Evolutionary conservation across 1,140 invertebrate genomes (phyloP).

Genomic region (Papilio machaon): DNA sequence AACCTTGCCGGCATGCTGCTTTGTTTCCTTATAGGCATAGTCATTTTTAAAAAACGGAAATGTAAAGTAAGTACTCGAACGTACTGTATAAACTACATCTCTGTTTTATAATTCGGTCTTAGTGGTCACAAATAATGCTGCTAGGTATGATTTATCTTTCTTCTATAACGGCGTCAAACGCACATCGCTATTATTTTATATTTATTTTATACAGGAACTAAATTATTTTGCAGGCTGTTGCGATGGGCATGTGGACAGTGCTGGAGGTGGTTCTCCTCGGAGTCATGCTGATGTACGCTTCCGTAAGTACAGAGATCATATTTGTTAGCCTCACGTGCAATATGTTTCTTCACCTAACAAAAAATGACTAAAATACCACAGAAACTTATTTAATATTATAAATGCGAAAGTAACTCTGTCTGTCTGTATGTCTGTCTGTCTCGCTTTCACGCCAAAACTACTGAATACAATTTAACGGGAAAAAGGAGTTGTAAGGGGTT

Average conservation of each 20-base stretch:
- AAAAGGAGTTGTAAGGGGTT: too few relatives aligned
- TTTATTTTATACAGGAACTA: not conserved
- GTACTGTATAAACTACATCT: not conserved
- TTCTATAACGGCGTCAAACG: too few relatives aligned
- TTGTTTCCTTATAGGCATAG: conserved; percentile 86
- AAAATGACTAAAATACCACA: too few relatives aligned
- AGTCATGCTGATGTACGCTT: conserved; percentile 91
- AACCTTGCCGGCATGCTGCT: conserved; percentile 89
- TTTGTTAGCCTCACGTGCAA: not conserved
- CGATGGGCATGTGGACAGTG: conserved; percentile 93
- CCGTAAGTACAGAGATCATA: conserved; percentile 84
- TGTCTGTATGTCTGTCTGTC: too few relatives aligned
- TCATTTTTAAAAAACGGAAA: conserved; percentile 89
- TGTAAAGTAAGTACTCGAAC: conserved; percentile 85
- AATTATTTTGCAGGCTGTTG: conserved; percentile 85
- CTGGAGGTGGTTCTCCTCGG: conserved; percentile 93
- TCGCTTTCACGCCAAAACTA: too few relatives aligned
- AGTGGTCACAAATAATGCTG: too few relatives aligned
- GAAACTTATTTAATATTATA: too few relatives aligned
- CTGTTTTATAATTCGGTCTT: too few relatives aligned
- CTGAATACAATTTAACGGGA: too few relatives aligned
- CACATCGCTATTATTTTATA: not conserved
- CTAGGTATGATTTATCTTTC: too few relatives aligned
- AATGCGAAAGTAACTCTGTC: too few relatives aligned
- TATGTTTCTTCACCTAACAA: too few relatives aligned